Percentiles rank a stretch among this genome's conserved stretches.
Evolutionary conservation across 2,113 vertebrate genomes (phyloP).

Genomic region (Microtus oregoni): DNA sequence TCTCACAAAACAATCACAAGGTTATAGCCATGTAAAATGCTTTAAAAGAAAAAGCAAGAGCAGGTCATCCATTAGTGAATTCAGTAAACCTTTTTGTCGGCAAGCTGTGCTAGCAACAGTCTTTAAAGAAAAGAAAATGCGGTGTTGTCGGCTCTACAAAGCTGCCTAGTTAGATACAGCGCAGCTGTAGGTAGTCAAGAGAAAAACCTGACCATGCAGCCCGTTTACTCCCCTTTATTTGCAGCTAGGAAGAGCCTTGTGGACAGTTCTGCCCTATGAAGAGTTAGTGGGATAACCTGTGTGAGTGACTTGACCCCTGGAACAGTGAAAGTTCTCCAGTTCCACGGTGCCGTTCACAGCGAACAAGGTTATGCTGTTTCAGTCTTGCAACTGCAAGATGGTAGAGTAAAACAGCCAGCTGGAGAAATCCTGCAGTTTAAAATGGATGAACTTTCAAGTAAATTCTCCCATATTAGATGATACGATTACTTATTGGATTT

Average conservation of each 20-base stretch:
- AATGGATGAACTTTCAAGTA: not conserved
- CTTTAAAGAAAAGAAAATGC: not conserved
- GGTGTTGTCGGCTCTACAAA: not conserved
- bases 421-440: not conserved
- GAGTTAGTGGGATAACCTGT: not conserved
- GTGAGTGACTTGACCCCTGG: not conserved
- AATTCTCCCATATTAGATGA: not conserved
- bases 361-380: not conserved
- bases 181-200: not conserved
- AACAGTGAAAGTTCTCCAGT: not conserved
- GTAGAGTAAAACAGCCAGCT: not conserved
- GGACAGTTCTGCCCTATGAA: not conserved
- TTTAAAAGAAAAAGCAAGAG: not conserved
- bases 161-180: not conserved
- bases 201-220: not conserved
- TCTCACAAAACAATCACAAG: not conserved
- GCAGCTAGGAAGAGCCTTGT: not conserved
- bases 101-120: not conserved
- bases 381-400: not conserved
- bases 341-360: not conserved
- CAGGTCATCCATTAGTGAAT: not conserved
- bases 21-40: not conserved
- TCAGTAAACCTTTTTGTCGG: not conserved
- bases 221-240: not conserved
- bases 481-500: not conserved